phyloP scores from a whole-genome alignment of 2,888 invertebrate species.

The Dasysyrphus tricinctus region DNA sequence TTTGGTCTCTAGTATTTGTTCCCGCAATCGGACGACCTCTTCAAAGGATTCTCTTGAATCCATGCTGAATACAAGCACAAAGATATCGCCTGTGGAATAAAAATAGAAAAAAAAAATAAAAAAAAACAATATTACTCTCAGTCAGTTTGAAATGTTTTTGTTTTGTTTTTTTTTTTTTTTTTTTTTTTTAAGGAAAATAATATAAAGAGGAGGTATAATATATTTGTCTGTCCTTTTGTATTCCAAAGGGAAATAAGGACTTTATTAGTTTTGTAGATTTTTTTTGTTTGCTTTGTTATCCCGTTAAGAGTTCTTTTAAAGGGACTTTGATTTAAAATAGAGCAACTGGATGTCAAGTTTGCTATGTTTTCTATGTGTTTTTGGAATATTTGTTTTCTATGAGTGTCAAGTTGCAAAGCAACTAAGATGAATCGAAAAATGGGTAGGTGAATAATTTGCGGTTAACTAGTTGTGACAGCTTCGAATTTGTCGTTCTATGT shows the following conservation, averaged over 20 bases:
- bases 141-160: background rate
- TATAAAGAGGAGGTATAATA: background rate
- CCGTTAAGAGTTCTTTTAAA: too few relatives aligned
- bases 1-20: conserved; percentile 93
- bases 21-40: conserved; percentile 91
- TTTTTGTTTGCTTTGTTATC: background rate
- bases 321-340: too few relatives aligned
- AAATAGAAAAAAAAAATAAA: background rate
- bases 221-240: conserved; percentile 11
- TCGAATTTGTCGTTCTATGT: too few relatives aligned
- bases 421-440: too few relatives aligned
- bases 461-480: too few relatives aligned
- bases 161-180: background rate
- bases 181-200: background rate
- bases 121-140: background rate
- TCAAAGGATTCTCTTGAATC: conserved; percentile 93
- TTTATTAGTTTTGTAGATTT: background rate
- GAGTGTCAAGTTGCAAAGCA: too few relatives aligned
- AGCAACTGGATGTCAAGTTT: too few relatives aligned
- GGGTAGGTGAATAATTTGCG: too few relatives aligned
- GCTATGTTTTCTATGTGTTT: too few relatives aligned
- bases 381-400: too few relatives aligned
- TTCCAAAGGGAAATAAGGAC: conserved; percentile 22
- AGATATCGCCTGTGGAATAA: conserved; percentile 87
- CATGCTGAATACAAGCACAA: conserved; percentile 93